Conservation (phyloP, 2,797 vertebrate genomes). For the Lemur catta region DNA sequence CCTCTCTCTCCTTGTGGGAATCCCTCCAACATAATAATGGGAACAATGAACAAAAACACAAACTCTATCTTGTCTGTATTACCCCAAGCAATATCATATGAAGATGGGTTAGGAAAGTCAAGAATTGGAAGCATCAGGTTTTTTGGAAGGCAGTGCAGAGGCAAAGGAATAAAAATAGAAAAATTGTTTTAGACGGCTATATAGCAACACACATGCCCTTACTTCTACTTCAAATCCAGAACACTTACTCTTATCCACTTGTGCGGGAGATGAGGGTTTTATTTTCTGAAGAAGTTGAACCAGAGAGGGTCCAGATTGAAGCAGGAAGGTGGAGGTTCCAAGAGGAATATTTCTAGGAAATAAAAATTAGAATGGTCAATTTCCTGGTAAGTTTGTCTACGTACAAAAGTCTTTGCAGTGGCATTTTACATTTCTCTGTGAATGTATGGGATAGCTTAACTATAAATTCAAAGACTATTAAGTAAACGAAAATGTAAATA, state of each 20-base stretch:
- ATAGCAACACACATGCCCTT: background rate
- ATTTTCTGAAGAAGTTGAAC: slow-evolving; percentile 5
- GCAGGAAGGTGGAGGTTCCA: background rate
- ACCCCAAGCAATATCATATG: background rate
- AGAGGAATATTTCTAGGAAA: slow-evolving; percentile 10
- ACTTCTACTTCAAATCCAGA: background rate
- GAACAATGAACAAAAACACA: background rate
- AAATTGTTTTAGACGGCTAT: background rate
- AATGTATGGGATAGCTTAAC: background rate
- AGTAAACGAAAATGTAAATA: background rate
- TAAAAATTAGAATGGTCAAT: background rate
- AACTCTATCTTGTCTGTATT: background rate
- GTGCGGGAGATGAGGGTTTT: background rate
- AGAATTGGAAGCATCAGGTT: background rate
- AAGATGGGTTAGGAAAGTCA: background rate
- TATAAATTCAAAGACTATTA: background rate
- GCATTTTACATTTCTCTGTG: background rate
- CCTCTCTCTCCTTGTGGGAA: background rate
- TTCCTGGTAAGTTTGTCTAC: background rate
- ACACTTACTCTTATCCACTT: background rate
- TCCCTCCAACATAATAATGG: background rate
- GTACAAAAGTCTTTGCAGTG: background rate
- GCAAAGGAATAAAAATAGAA: background rate
- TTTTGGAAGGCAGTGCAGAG: background rate
- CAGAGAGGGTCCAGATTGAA: background rate